These are phyloP conservation scores for Pycnonotus jocosus DNA, from an alignment of 2,113 vertebrate genomes.

Conservation along the genomic window DNA sequence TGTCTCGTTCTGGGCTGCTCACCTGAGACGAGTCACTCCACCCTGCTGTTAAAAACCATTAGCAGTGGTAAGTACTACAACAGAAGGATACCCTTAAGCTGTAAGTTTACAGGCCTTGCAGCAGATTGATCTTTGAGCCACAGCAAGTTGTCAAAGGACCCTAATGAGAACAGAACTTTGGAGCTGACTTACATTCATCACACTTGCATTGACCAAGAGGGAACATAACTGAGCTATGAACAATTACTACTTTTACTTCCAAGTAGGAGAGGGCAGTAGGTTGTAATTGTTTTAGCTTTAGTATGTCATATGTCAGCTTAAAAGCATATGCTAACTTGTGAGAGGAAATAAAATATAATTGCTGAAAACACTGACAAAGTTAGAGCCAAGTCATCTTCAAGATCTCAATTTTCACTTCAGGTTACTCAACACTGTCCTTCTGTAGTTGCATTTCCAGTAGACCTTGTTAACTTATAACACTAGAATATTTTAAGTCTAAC, in stretches of 20 bases:
- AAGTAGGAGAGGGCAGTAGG: background rate
- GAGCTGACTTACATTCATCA: background rate
- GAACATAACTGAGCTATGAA: background rate
- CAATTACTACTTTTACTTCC: background rate
- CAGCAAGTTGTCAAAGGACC: background rate
- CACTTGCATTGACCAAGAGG: background rate
- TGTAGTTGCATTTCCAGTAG: background rate
- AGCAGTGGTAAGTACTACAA: background rate
- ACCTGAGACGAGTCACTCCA: constrained; percentile 95
- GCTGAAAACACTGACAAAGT: background rate
- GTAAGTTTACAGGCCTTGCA: background rate
- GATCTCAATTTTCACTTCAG: background rate
- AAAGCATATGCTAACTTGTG: background rate
- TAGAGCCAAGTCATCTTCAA: background rate
- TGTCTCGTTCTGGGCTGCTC: constrained; percentile 89
- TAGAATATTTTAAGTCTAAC: background rate
- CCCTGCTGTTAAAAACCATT: constrained; percentile 66
- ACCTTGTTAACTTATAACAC: background rate
- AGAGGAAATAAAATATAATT: background rate
- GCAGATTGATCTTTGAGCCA: background rate
- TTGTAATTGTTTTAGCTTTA: background rate
- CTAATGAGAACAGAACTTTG: background rate
- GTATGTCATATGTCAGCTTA: background rate
- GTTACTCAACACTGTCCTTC: background rate
- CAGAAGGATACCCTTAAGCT: background rate